Base-by-base conservation (phyloP, 30 jellyfish, hydroid and myxozoan species). In the Hydra vulgaris region DNA sequence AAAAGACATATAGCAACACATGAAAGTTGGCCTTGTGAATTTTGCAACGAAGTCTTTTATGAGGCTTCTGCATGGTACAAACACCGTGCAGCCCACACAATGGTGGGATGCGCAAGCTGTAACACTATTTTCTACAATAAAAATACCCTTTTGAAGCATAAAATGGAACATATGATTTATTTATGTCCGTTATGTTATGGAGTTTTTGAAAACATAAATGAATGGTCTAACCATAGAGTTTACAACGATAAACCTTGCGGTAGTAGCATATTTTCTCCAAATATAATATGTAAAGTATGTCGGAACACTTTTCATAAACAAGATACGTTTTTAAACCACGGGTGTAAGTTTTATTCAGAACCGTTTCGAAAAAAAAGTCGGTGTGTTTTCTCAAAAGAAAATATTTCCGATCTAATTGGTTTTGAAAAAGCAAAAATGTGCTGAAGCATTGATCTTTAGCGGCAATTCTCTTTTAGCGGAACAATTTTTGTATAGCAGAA, bases 31-130 rank as follows among this genome's bases (percentile, higher is more conserved):
- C 87, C 87, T 18, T 80, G 87, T 22, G 87, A 80, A 20, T 80
- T 80, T 70, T 80, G 87, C 81, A 66, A 70, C 21, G 83, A 80
- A 66, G 87, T 27, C 40, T 80, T 80, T 27, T 80, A 66, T 74
- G 87, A 80, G 53, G 87, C 87, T 25, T 80, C 87, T n/a, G 87
- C 82, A 15, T 80, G 87, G 87, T 80, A 80, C 27, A 68, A 80
- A 3, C 87, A 80, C 24, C 68, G 87, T 23, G 87, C 87, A 18
- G 66, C 24, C n/a, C 87, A 80, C 83, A 80, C 87, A 0, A 80
- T 80, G 87, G 72, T 80, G 15, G 80, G 53, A 23, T 80, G 87
- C 70, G 68, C 83, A 23, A 66, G 87, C 71, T 80, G 87, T 19
- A 26, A 80, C 26, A 70, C 72, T 15, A 72, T 70, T 15, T 80